Evolutionary conservation across 1,140 invertebrate species (phyloP).

Genomic region (Bombus waltoni): DNA sequence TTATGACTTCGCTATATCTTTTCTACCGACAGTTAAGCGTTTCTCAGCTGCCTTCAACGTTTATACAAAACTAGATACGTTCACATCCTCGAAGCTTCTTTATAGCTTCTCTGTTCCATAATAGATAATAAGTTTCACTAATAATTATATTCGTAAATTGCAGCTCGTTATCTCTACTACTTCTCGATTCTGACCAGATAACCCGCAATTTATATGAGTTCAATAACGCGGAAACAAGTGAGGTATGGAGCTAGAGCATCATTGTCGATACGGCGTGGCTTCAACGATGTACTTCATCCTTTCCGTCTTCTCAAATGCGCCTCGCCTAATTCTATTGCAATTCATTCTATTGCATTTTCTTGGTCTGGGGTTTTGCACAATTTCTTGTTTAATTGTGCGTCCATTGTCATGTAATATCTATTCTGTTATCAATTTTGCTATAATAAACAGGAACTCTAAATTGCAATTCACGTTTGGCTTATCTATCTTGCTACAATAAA

Average conservation of each 20-base stretch:
- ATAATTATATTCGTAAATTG: conserved; percentile 67
- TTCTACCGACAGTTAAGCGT: not conserved
- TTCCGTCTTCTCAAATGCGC: not conserved
- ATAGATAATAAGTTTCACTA: conserved; percentile 24
- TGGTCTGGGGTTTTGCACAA: not conserved
- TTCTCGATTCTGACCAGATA: not conserved
- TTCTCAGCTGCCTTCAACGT: not conserved
- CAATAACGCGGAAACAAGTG: conserved; percentile 68
- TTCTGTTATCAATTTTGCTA: no score
- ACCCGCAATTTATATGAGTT: conserved; percentile 56
- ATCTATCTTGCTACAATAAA: no score
- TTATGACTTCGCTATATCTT: not conserved
- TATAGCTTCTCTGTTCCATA: not conserved
- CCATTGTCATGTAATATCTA: no score
- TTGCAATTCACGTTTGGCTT: no score
- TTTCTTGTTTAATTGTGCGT: not conserved
- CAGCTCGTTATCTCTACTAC: conserved; percentile 64
- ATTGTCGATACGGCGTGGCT: conserved; percentile 47
- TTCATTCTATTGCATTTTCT: not conserved
- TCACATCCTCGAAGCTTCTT: not conserved
- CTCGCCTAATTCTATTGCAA: not conserved
- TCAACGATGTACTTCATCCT: conserved; percentile 6
- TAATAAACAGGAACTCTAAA: no score
- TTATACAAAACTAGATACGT: not conserved
- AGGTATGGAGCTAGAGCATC: conserved; percentile 59